Conservation (phyloP, 2,797 vertebrate genomes). For the Sebastes cheni region DNA sequence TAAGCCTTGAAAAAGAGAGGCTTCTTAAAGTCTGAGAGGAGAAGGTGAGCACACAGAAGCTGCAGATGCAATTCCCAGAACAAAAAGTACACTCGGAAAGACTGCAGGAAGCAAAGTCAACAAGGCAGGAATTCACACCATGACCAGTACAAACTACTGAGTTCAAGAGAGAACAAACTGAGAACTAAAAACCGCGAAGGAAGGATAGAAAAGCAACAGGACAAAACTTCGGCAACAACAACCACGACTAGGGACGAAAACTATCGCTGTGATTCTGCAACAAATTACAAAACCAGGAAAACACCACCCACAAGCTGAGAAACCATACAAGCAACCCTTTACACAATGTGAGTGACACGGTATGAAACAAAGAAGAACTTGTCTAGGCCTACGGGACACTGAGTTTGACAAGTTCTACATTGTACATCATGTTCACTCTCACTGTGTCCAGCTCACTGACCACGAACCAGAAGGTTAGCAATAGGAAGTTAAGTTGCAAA, state of each 20-base stretch:
- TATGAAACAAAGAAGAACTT: constrained; percentile 36
- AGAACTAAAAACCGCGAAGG: constrained; percentile 10
- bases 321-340: constrained; percentile 29
- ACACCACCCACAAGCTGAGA: constrained; percentile 23
- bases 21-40: constrained; percentile 34
- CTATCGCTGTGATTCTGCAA: constrained; percentile 9
- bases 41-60: constrained; percentile 61
- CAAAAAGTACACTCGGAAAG: constrained; percentile 19
- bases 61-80: constrained; percentile 42
- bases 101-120: constrained; percentile 51
- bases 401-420: constrained; percentile 29
- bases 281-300: constrained; percentile 40
- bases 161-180: constrained; percentile 37
- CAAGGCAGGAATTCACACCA: constrained; percentile 43
- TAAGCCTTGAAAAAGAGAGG: constrained; percentile 35
- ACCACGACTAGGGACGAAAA: constrained; percentile 42
- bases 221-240: constrained; percentile 30
- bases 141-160: constrained; percentile 24
- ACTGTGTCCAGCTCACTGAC: constrained; percentile 24
- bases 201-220: constrained; percentile 34
- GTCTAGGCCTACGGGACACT: neutral
- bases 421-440: constrained; percentile 33
- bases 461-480: constrained; percentile 1
- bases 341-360: constrained; percentile 49
- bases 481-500: neutral